phyloP scores from a whole-genome alignment of 2,888 invertebrate species.

The Synergus itoensis region DNA sequence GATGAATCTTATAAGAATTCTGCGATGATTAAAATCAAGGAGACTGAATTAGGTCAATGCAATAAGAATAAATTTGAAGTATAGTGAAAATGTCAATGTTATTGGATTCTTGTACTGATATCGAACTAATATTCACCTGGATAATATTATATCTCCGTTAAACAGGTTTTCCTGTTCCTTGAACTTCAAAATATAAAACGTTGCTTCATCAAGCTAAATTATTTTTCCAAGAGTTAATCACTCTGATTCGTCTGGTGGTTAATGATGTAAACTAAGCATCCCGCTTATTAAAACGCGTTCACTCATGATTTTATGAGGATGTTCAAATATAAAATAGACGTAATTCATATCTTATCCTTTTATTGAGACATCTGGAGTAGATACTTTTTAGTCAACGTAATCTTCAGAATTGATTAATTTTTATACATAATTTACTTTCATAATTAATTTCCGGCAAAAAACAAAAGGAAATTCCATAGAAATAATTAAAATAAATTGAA shows the following conservation, averaged over 20 bases:
- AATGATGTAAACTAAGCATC: slow-evolving; percentile 30
- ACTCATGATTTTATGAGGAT: not conserved
- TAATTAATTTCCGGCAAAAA: not conserved
- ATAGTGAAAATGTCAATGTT: not conserved
- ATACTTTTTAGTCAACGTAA: not conserved
- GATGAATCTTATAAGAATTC: not conserved
- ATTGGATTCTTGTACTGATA: too few relatives aligned
- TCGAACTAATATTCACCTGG: not conserved
- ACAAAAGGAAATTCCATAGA: not conserved
- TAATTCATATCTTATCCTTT: not conserved
- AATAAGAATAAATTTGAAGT: not conserved
- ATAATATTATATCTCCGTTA: not conserved
- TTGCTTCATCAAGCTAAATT: slow-evolving; percentile 4
- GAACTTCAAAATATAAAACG: slow-evolving; percentile 2
- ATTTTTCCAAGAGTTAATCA: not conserved
- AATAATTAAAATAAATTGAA: not conserved
- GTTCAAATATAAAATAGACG: not conserved
- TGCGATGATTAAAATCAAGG: not conserved
- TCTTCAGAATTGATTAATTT: not conserved
- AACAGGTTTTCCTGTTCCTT: not conserved
- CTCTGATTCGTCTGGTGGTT: slow-evolving; percentile 33
- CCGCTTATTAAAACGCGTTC: slow-evolving; percentile 5
- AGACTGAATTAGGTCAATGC: not conserved
- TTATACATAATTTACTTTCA: not conserved
- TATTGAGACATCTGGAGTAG: not conserved